Percentiles rank a stretch among this genome's conserved stretches.
These are phyloP conservation scores for Rhysida immarginata DNA, from an alignment of 1,140 invertebrate genomes.

Conservation along the genomic window DNA sequence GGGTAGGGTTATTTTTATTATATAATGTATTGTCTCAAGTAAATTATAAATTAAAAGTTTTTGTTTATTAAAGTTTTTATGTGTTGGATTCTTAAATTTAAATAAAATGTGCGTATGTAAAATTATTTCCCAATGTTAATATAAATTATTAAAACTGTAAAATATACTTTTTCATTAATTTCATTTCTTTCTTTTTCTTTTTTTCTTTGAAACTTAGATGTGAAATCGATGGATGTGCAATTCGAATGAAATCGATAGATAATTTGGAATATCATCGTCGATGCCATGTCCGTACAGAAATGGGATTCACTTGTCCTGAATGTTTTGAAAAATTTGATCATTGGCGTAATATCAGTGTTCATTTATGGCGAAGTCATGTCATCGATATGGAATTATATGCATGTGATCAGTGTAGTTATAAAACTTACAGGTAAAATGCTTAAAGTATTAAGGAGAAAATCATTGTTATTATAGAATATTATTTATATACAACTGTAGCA, in stretches of 20 bases:
- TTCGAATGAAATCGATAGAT: constrained; percentile 29
- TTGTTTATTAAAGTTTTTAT: too few relatives aligned
- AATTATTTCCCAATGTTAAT: background rate
- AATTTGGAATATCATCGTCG: constrained; percentile 39
- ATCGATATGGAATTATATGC: constrained; percentile 32
- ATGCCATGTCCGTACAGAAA: constrained; percentile 36
- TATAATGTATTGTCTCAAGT: too few relatives aligned
- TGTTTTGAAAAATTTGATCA: constrained; percentile 38
- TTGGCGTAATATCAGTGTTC: constrained; percentile 30
- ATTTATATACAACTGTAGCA: too few relatives aligned
- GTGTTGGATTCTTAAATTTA: background rate
- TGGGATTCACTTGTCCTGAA: constrained; percentile 45
- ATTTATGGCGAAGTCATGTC: constrained; percentile 31
- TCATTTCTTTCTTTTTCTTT: background rate
- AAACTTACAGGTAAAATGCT: constrained; percentile 15
- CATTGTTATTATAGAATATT: too few relatives aligned
- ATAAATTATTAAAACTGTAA: background rate
- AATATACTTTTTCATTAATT: background rate
- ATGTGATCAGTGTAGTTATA: constrained; percentile 32
- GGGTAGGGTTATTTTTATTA: too few relatives aligned
- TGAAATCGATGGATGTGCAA: constrained; percentile 28
- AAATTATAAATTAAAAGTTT: too few relatives aligned
- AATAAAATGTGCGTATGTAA: too few relatives aligned
- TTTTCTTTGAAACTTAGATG: constrained; percentile 15
- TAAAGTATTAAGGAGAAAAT: too few relatives aligned